Evolutionary conservation across 2,888 invertebrate genomes (phyloP).

Genomic region (Xanthorhoe spadicearia): DNA sequence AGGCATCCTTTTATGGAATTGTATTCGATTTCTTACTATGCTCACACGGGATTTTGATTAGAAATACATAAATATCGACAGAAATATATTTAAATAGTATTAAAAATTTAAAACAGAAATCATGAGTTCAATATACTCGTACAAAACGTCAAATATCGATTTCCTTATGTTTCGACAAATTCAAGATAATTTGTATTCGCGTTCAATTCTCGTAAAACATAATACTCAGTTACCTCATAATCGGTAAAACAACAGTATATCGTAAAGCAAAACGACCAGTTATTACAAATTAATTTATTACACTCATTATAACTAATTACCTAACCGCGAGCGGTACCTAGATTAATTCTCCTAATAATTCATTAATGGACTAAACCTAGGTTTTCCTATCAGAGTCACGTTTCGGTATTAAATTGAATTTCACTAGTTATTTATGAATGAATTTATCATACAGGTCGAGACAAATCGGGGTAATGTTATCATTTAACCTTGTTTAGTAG

Average conservation of each 20-base stretch:
- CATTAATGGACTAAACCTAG: constrained; percentile 21
- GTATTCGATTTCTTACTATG: too few relatives aligned
- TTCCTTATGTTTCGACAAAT: too few relatives aligned
- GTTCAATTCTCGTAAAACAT: neutral
- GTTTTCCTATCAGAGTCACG: constrained; percentile 28
- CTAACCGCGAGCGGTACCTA: constrained; percentile 10
- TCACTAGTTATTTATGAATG: constrained; percentile 46
- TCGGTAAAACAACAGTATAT: neutral
- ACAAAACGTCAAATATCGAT: too few relatives aligned
- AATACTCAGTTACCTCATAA: neutral
- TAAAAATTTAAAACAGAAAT: too few relatives aligned
- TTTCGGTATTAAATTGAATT: constrained; percentile 31
- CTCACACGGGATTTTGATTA: too few relatives aligned
- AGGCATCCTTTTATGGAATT: too few relatives aligned
- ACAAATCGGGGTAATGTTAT: constrained; percentile 46
- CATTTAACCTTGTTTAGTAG: constrained; percentile 44
- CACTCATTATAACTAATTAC: constrained; percentile 17
- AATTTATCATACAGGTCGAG: constrained; percentile 48
- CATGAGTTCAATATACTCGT: too few relatives aligned
- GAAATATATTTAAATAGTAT: too few relatives aligned
- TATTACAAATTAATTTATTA: constrained; percentile 7
- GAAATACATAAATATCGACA: too few relatives aligned
- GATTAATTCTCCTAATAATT: constrained; percentile 27
- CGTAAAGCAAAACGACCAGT: neutral
- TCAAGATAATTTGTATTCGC: too few relatives aligned